Evolutionary conservation across 2,888 invertebrate species (phyloP), one percentile per base, ranked within the genome.

Genomic region (Crioceris asparagi): DNA sequence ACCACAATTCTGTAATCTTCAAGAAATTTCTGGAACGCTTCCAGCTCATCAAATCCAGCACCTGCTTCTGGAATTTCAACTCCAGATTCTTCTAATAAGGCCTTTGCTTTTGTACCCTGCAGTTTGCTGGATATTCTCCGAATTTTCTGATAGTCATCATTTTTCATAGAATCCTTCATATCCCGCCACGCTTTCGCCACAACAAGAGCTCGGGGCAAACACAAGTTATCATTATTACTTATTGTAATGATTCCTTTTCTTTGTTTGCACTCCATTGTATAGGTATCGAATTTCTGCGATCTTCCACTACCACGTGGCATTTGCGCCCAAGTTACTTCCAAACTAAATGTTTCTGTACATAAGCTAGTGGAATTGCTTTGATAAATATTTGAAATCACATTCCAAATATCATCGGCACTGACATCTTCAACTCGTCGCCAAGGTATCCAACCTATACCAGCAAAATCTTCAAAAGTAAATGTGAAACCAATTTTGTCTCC

Each of bases 181-280:
- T n/a, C n/a, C n/a, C n/a, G n/a, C n/a, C n/a, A 3, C 1, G 47
- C 44, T 10, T 29, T 41, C 1, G 40, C 41, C 2, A 44, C 39
- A 2, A 45, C 44, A 4, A 47, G 21, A 11, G 43, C 44, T 26
- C 43, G 21, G 7, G 40, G 46, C 19, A 44, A 17, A 32, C 46
- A 46, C 19, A 46, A n/a, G 12, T 43, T 42, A 23, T 47, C 49
- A 11, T 27, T 42, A 36, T 51, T 51, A 5, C 45, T 46, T 11
- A 47, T 45, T 2, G 25, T 40, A n/a, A n/a, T n/a, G n/a, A n/a
- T n/a, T 10, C 43, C 39, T n/a, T 11, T n/a, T 1, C 39, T 8
- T 3, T 11, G 32, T 5, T 10, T 12, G 17, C 44, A 43, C 26
- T 45, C 43, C 16, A 45, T 45, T 1, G 17, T 7, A 35, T 40